Base-by-base conservation (phyloP, 1,140 invertebrate species). In the Sarcophaga peregrina region DNA sequence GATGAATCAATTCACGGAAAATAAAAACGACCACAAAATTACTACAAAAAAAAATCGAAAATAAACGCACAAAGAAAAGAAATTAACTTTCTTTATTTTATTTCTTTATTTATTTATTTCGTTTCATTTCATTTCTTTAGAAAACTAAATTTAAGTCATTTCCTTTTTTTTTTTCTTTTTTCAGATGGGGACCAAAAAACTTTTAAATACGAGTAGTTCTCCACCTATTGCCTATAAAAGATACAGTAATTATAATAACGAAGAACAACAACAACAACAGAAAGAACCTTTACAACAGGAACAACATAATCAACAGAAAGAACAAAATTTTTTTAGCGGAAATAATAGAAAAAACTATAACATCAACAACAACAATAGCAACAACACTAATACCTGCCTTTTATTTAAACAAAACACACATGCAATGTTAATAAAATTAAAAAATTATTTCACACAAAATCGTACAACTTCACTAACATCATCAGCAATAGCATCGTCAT, bases 121-220 rank as follows among this genome's bases (percentile, higher is more conserved):
- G 4, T 37, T 37, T 37, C 25, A 37, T 37, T 37, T 37, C 10
- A 54, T 54, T 54, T 13, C 52, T 62, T 62, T 62, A 17, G 5
- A 50, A 50, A 50, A 50, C 6, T 8, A 50, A 62, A 4, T 17
- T 17, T 0, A 68, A 5, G 11, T 72, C 25, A 10, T 73, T 75
- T 75, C 15, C 46, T 75, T 75, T 47, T 13, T 50, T 37, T 50
- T 37, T 74, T 9, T 78, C 17, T 78, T 68, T 3, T 82, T 83
- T 52, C 58, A 83, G 82, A 83, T 83, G 76, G 75, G 76, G 47
- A 68, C 76, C 68, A 80, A 78, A 80, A 76, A 76, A 72, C 82
- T 62, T 46, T 48, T 83, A 72, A 80, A 80, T 50, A 62, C 76
- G n/a, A 50, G 75, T 68, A 37, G 75, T 50, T 83, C 78, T 45